Conservation (phyloP, 2,113 vertebrate genomes). For the Malaclemys terrapin region DNA sequence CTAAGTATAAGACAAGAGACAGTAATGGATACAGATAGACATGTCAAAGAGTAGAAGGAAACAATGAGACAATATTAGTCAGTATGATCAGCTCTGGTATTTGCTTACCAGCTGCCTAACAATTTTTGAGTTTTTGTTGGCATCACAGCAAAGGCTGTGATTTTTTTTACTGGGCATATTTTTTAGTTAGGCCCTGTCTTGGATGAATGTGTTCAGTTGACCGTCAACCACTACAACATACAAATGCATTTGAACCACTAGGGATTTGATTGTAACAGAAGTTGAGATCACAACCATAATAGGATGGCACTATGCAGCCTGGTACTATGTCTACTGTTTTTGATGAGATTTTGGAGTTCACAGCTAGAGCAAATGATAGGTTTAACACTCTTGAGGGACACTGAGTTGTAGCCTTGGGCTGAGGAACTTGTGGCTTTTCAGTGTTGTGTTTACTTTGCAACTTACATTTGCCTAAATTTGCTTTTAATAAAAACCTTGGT, state of each 20-base stretch:
- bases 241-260: not conserved
- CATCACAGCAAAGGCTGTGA: not conserved
- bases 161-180: not conserved
- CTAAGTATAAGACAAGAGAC: not conserved
- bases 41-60: not conserved
- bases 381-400: not conserved
- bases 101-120: not conserved
- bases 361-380: not conserved
- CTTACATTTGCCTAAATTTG: conserved; percentile 8
- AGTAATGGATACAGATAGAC: not conserved
- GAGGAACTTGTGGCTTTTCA: not conserved
- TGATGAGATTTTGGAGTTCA: conserved; percentile 17
- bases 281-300: not conserved
- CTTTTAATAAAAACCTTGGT: conserved; percentile 41
- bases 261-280: not conserved
- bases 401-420: conserved; percentile 1
- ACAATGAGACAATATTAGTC: not conserved
- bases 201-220: not conserved
- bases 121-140: not conserved
- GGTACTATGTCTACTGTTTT: not conserved
- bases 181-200: not conserved
- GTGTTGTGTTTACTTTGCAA: conserved; percentile 25
- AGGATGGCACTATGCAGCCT: not conserved
- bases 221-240: not conserved
- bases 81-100: not conserved